Percentiles rank a stretch among this genome's conserved stretches.
Evolutionary conservation across 2,113 vertebrate species (phyloP).

Genomic region (Lycaon pictus): DNA sequence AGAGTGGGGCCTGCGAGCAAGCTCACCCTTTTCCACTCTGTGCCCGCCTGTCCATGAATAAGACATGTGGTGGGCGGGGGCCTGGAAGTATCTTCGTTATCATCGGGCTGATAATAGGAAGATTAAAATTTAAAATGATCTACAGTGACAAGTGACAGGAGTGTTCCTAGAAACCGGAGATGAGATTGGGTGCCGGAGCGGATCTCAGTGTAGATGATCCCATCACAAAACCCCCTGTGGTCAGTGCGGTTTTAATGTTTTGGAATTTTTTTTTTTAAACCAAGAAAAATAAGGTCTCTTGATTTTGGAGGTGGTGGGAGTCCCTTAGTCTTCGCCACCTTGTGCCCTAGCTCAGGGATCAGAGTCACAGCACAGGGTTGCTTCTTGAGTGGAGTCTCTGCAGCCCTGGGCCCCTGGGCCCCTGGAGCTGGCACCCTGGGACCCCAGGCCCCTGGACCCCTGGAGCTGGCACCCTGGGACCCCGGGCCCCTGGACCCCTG

Average conservation of each 20-base stretch:
- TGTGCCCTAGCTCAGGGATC: background rate
- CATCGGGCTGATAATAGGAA: conserved; percentile 68
- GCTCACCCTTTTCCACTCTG: accelerated
- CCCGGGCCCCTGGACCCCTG: background rate
- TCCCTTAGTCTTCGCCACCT: background rate
- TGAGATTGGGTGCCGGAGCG: background rate
- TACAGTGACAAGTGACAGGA: conserved; percentile 14
- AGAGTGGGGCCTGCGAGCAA: accelerated
- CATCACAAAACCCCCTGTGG: background rate
- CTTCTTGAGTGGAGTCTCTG: background rate
- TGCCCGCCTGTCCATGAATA: background rate
- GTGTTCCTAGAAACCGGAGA: conserved; percentile 62
- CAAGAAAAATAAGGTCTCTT: background rate
- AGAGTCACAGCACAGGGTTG: background rate
- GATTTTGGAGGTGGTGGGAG: background rate
- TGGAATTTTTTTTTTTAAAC: background rate
- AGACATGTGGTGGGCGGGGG: background rate
- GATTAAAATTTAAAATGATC: conserved; percentile 78
- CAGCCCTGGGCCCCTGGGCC: background rate
- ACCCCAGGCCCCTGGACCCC: background rate
- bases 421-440: too few relatives aligned
- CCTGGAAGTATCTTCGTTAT: background rate
- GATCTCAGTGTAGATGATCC: background rate
- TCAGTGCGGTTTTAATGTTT: background rate
- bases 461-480: background rate